Evolutionary conservation across 2,797 vertebrate genomes (phyloP).

Genomic region (Pipistrellus nathusii): DNA sequence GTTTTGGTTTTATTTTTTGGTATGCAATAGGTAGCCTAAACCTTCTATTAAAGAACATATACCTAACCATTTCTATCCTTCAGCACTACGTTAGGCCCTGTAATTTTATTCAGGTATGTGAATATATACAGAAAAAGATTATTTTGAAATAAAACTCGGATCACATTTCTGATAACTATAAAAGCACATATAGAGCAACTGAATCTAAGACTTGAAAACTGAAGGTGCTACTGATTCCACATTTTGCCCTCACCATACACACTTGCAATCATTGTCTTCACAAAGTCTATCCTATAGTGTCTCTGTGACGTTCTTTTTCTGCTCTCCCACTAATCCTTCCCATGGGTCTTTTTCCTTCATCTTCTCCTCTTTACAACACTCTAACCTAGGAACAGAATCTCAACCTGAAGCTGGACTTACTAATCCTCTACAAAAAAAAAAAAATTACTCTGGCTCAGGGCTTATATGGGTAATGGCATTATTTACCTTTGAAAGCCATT

Average conservation of each 20-base stretch:
- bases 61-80: not conserved
- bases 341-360: not conserved
- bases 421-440: not conserved
- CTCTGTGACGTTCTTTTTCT: not conserved
- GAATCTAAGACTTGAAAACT: not conserved
- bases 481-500: not conserved
- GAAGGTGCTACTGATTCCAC: accelerated
- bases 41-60: not conserved
- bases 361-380: not conserved
- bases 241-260: not conserved
- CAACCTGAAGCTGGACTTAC: not conserved
- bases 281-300: no score
- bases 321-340: not conserved
- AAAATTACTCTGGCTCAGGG: not conserved
- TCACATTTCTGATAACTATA: not conserved
- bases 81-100: not conserved
- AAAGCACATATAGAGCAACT: not conserved
- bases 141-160: not conserved
- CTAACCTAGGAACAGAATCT: not conserved
- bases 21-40: not conserved
- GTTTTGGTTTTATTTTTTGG: not conserved
- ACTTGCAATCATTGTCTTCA: not conserved
- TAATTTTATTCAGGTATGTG: not conserved
- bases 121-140: not conserved
- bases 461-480: not conserved